Base-by-base conservation (phyloP, 2,797 vertebrate species). In the Diceros bicornis region DNA sequence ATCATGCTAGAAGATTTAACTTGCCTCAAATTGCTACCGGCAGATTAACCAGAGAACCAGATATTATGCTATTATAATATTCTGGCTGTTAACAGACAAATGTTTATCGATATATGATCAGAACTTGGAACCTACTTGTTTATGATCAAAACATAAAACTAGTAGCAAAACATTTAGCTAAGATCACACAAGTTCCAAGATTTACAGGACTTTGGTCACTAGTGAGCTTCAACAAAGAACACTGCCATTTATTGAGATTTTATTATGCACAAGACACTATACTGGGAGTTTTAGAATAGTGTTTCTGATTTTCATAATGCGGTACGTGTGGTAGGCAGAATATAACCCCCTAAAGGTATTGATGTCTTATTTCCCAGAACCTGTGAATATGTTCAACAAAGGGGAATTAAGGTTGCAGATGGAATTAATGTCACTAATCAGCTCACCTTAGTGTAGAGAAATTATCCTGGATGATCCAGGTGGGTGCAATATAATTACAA, bases 161-260 rank as follows among this genome's bases (percentile, higher is more conserved):
- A 18, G 81, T 74, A 95, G 41, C 44, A 86, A 94, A 94, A 32
- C 50, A 94, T 93, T 79, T 97, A 55, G 27, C 68, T 41, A 78
- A 79, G n/a, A 90, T 89, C 21, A 64, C 13, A 84, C 13, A 89
- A 47, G 13, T 83, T 93, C n/a, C 25, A 71, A 62, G 41, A 85
- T 68, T 82, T 27, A 86, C 25, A 62, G n/a, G 13, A 47, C 59
- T 7, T 84, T 84, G 84, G 37, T 61, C 78, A 71, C 52, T 50
- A 32, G 37, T 52, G 59, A 37, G 18, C 23, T 59, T 37, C 47
- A 82, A 1, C 72, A 47, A 86, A 55, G n/a, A 89, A 8, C 13
- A 6, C 52, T 95, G 64, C 47, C 37, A 29, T 72, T 87, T 87
- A 79, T n/a, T 50, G 47, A 84, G 37, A 75, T 68, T 81, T 77